Evolutionary conservation across 2,888 invertebrate species (phyloP).

Genomic region (Caenorhabditis uteleia): DNA sequence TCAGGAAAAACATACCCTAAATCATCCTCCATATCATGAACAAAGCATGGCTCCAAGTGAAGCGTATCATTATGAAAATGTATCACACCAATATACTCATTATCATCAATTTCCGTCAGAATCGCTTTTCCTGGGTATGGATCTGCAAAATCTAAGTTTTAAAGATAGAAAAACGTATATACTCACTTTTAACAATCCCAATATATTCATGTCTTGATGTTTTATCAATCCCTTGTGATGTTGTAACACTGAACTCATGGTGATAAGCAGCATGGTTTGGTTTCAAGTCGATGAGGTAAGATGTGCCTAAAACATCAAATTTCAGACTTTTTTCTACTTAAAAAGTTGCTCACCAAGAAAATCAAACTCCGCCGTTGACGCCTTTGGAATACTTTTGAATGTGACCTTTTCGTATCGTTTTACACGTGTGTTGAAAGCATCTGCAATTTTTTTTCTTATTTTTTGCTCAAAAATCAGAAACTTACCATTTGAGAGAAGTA

Average conservation of each 20-base stretch:
- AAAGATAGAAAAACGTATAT: neutral
- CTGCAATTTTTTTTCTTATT: no score
- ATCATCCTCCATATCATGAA: neutral
- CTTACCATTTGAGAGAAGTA: no score
- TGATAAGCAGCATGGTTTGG: constrained; percentile 28
- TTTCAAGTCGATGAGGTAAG: constrained; percentile 18
- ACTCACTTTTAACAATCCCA: constrained; percentile 18
- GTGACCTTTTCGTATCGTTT: constrained; percentile 23
- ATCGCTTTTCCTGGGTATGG: constrained; percentile 17
- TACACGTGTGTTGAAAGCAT: constrained; percentile 26
- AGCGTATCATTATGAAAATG: constrained; percentile 26
- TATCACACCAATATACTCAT: constrained; percentile 12
- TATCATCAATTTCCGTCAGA: constrained; percentile 13
- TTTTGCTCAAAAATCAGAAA: no score
- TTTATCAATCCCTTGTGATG: constrained; percentile 15
- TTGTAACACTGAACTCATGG: constrained; percentile 15
- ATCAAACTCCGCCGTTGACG: constrained; percentile 12
- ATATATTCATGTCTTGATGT: constrained; percentile 15
- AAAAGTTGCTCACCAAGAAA: constrained; percentile 12
- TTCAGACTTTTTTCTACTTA: neutral
- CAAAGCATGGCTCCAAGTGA: constrained; percentile 11
- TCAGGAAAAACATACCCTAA: neutral
- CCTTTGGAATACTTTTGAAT: constrained; percentile 8
- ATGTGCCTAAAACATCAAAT: constrained; percentile 14
- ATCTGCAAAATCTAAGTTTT: constrained; percentile 11